Percentiles rank a stretch among this genome's conserved stretches.
These are phyloP conservation scores for Augochlorella aurata DNA, from an alignment of 2,888 invertebrate species.

Conservation along the genomic window DNA sequence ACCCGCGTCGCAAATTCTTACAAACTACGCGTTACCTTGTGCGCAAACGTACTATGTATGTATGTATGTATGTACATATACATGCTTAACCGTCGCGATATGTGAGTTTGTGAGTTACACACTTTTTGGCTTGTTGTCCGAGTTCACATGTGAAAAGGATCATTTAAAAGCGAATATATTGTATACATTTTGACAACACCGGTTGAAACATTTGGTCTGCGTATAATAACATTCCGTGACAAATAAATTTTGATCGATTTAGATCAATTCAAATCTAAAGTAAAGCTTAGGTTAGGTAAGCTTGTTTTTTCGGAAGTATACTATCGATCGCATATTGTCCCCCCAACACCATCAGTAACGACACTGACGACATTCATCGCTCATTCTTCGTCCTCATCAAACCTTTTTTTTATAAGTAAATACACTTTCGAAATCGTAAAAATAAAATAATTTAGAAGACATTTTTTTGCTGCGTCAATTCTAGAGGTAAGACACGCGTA, in stretches of 20 bases:
- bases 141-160: conserved; percentile 13
- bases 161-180: not conserved
- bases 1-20: conserved; percentile 2
- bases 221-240: not conserved
- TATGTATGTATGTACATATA: not conserved
- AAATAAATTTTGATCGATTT: not conserved
- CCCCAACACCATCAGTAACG: conserved; percentile 52
- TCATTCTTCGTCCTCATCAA: conserved; percentile 41
- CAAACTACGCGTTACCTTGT: conserved; percentile 5
- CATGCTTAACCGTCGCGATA: conserved; percentile 2
- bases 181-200: not conserved
- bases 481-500: conserved; percentile 25
- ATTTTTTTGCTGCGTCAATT: conserved; percentile 17
- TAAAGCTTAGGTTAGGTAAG: conserved; percentile 57
- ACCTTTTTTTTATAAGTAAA: conserved; percentile 33
- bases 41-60: conserved; percentile 20
- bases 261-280: conserved; percentile 24
- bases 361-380: conserved; percentile 61
- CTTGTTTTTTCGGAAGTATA: conserved; percentile 57
- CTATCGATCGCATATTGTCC: conserved; percentile 71
- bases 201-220: not conserved
- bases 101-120: conserved; percentile 2
- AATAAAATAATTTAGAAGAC: conserved; percentile 9
- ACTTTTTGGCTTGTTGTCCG: conserved; percentile 11
- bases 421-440: conserved; percentile 10